Evolutionary conservation across 2,888 invertebrate genomes (phyloP), one percentile per base, ranked within the genome.

Genomic region (Dryadula phaetusa): DNA sequence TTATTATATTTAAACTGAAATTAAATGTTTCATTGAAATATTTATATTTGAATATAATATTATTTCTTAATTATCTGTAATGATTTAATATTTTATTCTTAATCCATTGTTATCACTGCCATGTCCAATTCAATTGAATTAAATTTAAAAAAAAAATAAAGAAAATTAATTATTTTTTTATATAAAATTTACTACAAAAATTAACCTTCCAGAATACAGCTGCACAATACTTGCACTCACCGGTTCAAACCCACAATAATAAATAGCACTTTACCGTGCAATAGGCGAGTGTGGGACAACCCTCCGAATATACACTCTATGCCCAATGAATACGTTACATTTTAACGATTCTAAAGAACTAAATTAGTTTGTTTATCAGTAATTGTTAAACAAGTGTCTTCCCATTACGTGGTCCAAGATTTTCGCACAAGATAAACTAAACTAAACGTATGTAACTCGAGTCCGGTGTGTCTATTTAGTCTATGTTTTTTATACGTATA

Each of bases 371-470:
- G 74, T 73, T 73, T 70, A 70, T 70, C 70, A 67, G 76, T 79
- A 82, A 82, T 82, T 81, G 79, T 74, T 70, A 77, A 83, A 85
- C 73, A 73, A 75, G 76, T 69, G 70, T 78, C 81, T 86, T 87
- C 84, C 82, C 79, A 79, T 83, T 80, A 81, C 80, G 83, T 84
- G 54, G 32, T 40, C 44, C 47, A 61, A 66, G 67, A 70, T 68
- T 72, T 72, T 72, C 65, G 68, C 70, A 67, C 37, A 64, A 68
- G 72, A 68, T 70, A 67, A 47, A n/a, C 8, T 3, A 7, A 20
- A 3, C 32, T 56, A 60, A 52, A 54, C 32, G 34, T 46, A 3
- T 53, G 58, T 58, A 18, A 63, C 53, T 52, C 49, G 56, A 60
- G 8, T 52, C 18, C 7, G 58, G 44, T 5, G 20, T 49, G 10